phyloP scores from a whole-genome alignment of 2,113 vertebrate genomes.

The Pollachius pollachius region DNA sequence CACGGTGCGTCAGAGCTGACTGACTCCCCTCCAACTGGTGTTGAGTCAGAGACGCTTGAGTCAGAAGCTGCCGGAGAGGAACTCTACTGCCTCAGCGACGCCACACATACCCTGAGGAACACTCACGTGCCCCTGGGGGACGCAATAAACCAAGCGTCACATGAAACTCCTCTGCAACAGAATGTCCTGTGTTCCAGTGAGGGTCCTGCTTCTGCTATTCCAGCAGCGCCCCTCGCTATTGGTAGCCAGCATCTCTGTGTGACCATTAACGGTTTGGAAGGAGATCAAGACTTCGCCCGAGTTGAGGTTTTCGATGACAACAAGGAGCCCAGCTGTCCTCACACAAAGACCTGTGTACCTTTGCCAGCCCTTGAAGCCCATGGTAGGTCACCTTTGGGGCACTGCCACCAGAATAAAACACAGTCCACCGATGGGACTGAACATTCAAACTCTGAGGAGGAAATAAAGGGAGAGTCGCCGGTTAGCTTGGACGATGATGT shows the following conservation, averaged over 20 bases:
- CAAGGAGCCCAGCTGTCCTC: conserved; percentile 27
- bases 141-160: conserved; percentile 10
- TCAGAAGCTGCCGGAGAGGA: conserved; percentile 17
- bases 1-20: conserved; percentile 13
- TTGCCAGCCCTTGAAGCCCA: conserved; percentile 30
- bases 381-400: conserved; percentile 19
- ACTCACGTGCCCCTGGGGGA: conserved; percentile 16
- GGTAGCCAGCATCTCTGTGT: conserved; percentile 29
- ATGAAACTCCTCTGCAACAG: conserved; percentile 24
- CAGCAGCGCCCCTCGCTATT: conserved; percentile 52
- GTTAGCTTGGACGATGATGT: too few relatives aligned
- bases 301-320: conserved; percentile 39
- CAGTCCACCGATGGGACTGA: too few relatives aligned
- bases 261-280: conserved; percentile 41
- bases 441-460: too few relatives aligned
- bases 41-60: background rate
- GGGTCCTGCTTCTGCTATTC: conserved; percentile 57
- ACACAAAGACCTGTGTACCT: conserved; percentile 11
- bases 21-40: conserved; percentile 23
- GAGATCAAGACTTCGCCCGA: conserved; percentile 35
- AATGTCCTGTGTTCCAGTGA: conserved; percentile 20
- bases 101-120: conserved; percentile 2
- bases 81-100: background rate
- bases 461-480: conserved; percentile 1
- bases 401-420: conserved; percentile 3